These are phyloP conservation scores for Alligator mississippiensis DNA, from an alignment of 2,113 vertebrate genomes.

Conservation along the genomic window DNA sequence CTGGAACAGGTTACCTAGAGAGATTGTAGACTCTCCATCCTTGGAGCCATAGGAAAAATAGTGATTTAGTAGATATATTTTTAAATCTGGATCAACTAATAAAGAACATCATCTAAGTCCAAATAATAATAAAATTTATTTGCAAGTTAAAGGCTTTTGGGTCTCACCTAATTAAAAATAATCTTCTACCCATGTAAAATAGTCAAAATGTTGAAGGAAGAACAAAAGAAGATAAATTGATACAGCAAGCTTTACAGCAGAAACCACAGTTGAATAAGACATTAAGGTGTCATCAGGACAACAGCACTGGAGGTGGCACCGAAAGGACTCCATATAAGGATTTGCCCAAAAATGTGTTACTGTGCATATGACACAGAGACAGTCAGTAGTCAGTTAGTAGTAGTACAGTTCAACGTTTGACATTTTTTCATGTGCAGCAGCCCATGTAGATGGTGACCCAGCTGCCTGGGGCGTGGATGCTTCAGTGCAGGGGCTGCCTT, in stretches of 20 bases:
- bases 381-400: not conserved
- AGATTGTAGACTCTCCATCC: too few relatives aligned
- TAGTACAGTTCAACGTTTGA: not conserved
- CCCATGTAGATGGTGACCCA: too few relatives aligned
- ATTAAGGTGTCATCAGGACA: not conserved
- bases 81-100: not conserved
- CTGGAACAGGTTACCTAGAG: too few relatives aligned
- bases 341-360: not conserved
- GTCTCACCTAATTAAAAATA: not conserved
- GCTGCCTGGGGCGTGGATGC: too few relatives aligned
- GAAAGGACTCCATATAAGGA: not conserved
- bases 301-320: not conserved
- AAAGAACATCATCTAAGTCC: not conserved
- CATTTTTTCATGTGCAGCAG: not conserved
- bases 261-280: not conserved
- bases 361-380: not conserved
- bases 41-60: not conserved
- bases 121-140: not conserved
- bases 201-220: not conserved
- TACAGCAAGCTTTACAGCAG: not conserved
- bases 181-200: not conserved
- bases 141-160: not conserved
- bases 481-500: too few relatives aligned
- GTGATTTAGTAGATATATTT: not conserved
- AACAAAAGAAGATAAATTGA: accelerated